Conservation (phyloP, 2,113 vertebrate species). For the Syngnathus typhle region DNA sequence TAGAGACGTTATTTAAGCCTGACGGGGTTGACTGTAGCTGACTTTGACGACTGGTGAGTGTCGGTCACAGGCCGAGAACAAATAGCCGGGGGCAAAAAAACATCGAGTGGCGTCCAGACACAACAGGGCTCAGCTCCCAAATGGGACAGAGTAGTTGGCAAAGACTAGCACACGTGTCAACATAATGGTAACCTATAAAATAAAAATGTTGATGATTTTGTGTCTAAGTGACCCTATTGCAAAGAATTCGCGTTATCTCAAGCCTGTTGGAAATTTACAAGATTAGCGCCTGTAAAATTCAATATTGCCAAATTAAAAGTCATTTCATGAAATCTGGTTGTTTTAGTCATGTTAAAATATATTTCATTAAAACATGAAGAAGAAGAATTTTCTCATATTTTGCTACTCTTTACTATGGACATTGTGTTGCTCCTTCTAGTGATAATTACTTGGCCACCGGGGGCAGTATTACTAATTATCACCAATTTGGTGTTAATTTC, state of each 20-base stretch:
- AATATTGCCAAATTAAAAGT: too few relatives aligned
- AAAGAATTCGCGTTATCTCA: background rate
- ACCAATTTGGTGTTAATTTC: background rate
- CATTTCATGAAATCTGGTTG: too few relatives aligned
- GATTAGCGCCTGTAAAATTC: too few relatives aligned
- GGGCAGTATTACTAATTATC: background rate
- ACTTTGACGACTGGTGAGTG: background rate
- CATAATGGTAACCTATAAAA: background rate
- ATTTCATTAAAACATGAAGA: too few relatives aligned
- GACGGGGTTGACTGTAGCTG: background rate
- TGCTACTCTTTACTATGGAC: background rate
- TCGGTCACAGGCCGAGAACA: background rate
- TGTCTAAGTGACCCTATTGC: background rate
- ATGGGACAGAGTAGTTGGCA: background rate
- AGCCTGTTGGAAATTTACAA: too few relatives aligned
- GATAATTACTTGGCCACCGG: background rate
- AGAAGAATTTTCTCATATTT: background rate
- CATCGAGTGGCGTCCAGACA: conserved; percentile 3
- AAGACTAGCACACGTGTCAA: background rate
- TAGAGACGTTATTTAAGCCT: background rate
- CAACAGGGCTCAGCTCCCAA: background rate
- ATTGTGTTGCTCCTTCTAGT: background rate
- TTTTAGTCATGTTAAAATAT: too few relatives aligned
- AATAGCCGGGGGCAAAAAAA: background rate
- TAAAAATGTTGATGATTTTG: background rate